Conservation (phyloP, 1,140 invertebrate species). For the Hestina assimilis region DNA sequence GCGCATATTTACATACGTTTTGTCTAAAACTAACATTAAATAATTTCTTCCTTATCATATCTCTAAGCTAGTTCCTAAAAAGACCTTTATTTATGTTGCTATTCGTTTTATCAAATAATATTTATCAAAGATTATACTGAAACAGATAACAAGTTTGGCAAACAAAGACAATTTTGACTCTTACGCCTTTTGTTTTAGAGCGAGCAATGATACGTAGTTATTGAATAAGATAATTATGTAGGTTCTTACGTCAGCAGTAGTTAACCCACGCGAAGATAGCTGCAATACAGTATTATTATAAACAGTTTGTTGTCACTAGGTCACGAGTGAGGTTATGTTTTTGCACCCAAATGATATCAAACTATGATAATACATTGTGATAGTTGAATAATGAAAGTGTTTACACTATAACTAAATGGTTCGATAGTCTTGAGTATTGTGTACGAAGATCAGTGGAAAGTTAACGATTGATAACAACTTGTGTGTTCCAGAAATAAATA, state of each 20-base stretch:
- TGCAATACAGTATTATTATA: conserved; percentile 26
- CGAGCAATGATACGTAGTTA: conserved; percentile 9
- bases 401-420: neutral
- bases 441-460: neutral
- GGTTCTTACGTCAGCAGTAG: conserved; percentile 30
- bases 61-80: too few species aligned
- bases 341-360: conserved; percentile 15
- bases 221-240: conserved; percentile 3
- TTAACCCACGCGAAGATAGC: conserved; percentile 45
- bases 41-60: too few species aligned
- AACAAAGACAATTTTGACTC: neutral
- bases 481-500: neutral
- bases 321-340: conserved; percentile 55
- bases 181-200: conserved; percentile 13
- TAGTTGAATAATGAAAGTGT: conserved; percentile 2
- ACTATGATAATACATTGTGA: conserved; percentile 4
- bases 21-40: too few species aligned
- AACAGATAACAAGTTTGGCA: conserved; percentile 8
- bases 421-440: neutral
- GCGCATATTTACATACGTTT: too few species aligned
- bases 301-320: conserved; percentile 46
- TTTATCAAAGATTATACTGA: conserved; percentile 5
- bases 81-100: neutral
- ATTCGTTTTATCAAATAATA: neutral
- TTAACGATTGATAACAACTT: conserved; percentile 2